These are phyloP conservation scores for Axea sp. DNA, from an alignment of 2,888 invertebrate species.

Conservation along the genomic window DNA sequence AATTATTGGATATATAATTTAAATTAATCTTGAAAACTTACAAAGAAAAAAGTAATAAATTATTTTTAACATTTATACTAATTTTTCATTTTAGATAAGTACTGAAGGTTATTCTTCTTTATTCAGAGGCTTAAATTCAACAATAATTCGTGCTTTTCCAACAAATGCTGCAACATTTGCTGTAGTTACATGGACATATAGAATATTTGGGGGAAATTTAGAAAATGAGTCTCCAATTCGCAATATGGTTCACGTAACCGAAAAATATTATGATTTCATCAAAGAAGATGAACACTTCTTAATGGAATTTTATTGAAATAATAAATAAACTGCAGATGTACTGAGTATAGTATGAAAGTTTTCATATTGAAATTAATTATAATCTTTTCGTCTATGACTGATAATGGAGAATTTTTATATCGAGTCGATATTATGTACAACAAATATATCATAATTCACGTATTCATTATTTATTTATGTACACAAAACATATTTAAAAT, in stretches of 20 bases:
- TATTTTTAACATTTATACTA: too few species aligned
- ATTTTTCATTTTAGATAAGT: constrained; percentile 75
- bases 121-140: constrained; percentile 87
- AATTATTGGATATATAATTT: too few species aligned
- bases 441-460: not conserved
- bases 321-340: not conserved
- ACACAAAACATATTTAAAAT: too few species aligned
- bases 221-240: constrained; percentile 2
- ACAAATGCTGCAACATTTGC: constrained; percentile 96
- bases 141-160: constrained; percentile 92
- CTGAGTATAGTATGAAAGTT: constrained; percentile 2
- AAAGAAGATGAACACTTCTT: constrained; percentile 45
- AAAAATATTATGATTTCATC: constrained; percentile 39
- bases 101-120: constrained; percentile 87
- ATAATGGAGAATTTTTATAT: constrained; percentile 12
- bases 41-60: too few species aligned
- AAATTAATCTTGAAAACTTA: too few species aligned
- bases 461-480: too few species aligned
- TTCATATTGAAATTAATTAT: constrained; percentile 41
- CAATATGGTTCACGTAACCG: constrained; percentile 14
- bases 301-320: constrained; percentile 33
- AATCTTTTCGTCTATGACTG: constrained; percentile 15
- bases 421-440: constrained; percentile 10
- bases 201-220: constrained; percentile 76
- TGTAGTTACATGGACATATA: constrained; percentile 90